A percentile compares a stretch with the other conserved stretches of the same genome.
Evolutionary conservation across 2,797 vertebrate genomes (phyloP).

Genomic region (Argentina silus): DNA sequence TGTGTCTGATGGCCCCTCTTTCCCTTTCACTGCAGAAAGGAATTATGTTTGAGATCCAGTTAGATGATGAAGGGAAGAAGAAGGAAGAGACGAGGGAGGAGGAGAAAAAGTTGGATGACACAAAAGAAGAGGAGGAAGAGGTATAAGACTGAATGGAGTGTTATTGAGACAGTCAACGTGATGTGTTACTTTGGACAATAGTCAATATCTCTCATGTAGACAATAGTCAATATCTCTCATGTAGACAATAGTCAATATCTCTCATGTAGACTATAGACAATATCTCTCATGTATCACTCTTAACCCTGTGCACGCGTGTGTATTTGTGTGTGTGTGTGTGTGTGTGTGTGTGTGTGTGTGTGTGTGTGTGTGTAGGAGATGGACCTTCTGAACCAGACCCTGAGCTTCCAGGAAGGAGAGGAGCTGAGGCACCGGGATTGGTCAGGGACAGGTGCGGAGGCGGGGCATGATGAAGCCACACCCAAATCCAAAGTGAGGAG

Average conservation of each 20-base stretch:
- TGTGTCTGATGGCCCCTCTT: too few species aligned
- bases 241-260: too few species aligned
- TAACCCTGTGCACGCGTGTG: background rate
- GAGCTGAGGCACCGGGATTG: constrained; percentile 66
- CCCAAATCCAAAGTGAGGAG: constrained; percentile 37
- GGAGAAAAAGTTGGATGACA: constrained; percentile 25
- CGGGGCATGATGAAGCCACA: background rate
- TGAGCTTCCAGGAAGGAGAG: constrained; percentile 73
- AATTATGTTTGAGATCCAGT: constrained; percentile 90
- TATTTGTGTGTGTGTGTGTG: background rate
- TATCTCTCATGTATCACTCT: background rate
- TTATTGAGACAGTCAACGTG: background rate
- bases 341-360: constrained; percentile 17
- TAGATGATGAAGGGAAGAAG: constrained; percentile 56
- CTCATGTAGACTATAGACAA: too few species aligned
- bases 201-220: too few species aligned
- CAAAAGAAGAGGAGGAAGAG: constrained; percentile 11
- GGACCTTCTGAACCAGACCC: constrained; percentile 72
- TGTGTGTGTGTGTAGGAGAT: constrained; percentile 64
- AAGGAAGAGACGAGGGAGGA: constrained; percentile 13
- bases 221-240: too few species aligned
- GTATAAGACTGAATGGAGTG: background rate
- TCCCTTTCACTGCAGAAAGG: constrained; percentile 70
- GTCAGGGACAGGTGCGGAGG: constrained; percentile 14
- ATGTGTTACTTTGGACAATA: background rate